Evolutionary conservation across 2,113 vertebrate species (phyloP).

Genomic region (Chionis minor): DNA sequence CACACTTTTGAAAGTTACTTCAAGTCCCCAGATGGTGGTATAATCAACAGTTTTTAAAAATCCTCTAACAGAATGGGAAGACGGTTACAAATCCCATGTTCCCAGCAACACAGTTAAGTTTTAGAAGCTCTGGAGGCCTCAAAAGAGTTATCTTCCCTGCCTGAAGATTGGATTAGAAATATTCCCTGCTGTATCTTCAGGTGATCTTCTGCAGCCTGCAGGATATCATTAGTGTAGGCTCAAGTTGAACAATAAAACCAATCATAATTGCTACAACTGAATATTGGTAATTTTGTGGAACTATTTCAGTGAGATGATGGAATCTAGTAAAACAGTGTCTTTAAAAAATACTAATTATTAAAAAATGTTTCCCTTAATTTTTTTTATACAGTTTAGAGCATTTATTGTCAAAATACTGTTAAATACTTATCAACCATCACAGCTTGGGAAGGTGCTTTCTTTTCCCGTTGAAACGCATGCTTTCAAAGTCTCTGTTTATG

Average conservation of each 20-base stretch:
- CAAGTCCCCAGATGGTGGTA: neutral
- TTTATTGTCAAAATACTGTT: neutral
- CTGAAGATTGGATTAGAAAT: neutral
- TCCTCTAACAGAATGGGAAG: neutral
- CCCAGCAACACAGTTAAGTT: neutral
- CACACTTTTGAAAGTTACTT: neutral
- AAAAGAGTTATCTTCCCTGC: neutral
- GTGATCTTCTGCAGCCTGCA: neutral
- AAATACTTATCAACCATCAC: neutral
- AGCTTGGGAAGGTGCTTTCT: neutral
- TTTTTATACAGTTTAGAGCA: neutral
- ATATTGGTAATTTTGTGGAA: neutral
- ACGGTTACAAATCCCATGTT: neutral
- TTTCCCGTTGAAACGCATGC: neutral
- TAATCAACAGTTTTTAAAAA: neutral
- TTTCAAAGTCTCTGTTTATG: slow-evolving; percentile 10
- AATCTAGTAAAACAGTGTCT: neutral
- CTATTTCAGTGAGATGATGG: neutral
- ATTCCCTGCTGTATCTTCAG: neutral
- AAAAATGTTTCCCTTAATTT: neutral
- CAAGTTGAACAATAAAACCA: neutral
- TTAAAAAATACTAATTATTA: neutral
- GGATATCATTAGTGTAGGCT: neutral
- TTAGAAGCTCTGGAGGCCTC: neutral
- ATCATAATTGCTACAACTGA: neutral